Evolutionary conservation across 2,113 vertebrate genomes (phyloP).

Genomic region (Callorhinus ursinus): DNA sequence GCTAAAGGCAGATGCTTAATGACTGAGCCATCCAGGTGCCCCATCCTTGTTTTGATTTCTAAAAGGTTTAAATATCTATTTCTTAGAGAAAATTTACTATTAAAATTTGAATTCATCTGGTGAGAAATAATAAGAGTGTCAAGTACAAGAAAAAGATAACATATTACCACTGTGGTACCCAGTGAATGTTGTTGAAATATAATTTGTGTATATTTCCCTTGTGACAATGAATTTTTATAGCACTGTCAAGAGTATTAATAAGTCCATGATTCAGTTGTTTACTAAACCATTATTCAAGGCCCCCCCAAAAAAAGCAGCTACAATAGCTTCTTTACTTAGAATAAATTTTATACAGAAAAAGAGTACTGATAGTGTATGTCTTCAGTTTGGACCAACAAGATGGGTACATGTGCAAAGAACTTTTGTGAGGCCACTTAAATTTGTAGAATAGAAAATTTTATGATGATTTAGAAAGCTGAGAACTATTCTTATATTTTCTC

Average conservation of each 20-base stretch:
- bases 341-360: conserved; percentile 51
- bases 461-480: not conserved
- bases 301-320: not conserved
- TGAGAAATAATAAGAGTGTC: conserved; percentile 36
- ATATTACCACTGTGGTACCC: not conserved
- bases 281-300: conserved; percentile 60
- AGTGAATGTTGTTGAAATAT: conserved; percentile 32
- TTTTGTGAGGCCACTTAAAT: not conserved
- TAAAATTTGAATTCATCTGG: conserved; percentile 23
- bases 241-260: conserved; percentile 45
- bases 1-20: no score
- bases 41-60: not conserved
- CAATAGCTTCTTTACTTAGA: conserved; percentile 45
- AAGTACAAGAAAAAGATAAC: conserved; percentile 30
- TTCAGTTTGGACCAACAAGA: not conserved
- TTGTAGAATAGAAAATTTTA: conserved; percentile 13
- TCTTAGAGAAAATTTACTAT: not conserved
- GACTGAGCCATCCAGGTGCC: no score
- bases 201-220: conserved; percentile 14
- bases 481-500: not conserved
- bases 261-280: conserved; percentile 47
- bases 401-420: not conserved
- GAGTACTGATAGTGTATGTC: not conserved
- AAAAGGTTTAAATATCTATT: not conserved
- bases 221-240: conserved; percentile 45